Base-by-base conservation (phyloP, 1,140 invertebrate genomes). In the Brachystomella parvula region DNA sequence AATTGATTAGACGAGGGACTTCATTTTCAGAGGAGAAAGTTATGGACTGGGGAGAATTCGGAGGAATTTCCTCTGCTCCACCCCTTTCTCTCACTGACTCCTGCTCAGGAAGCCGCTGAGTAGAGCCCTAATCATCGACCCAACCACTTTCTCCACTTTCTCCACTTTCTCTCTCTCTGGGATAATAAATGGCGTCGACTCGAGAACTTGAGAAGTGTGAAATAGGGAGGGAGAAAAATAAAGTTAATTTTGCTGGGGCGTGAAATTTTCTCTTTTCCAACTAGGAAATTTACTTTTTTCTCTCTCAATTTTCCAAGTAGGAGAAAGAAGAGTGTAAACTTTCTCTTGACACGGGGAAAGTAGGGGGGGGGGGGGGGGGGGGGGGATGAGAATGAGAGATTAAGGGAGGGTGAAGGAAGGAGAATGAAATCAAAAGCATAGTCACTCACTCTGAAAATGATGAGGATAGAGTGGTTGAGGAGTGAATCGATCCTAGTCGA, bases 211-310 rank as follows among this genome's bases (percentile, higher is more conserved):
- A 72, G 69, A 63, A 72, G 70, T 72, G 70, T 72, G 70, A 72
- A 72, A 72, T 72, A 59, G 70, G 65, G 69, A 61, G 47, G 9
- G 3, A 53, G n/a, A n/a, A 66, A 59, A 68, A 67, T 65, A 65
- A 65, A 70, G 69, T 59, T 72, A 69, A 72, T 72, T 71, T 72
- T 72, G 62, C 63, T 71, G 61, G 64, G 64, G 67, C 71, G 71
- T 72, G 71, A 69, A 72, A 72, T 72, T 72, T 71, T n/a, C n/a
- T n/a, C n/a, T n/a, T n/a, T n/a, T n/a, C n/a, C n/a, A n/a, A n/a
- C n/a, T n/a, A n/a, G n/a, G n/a, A n/a, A n/a, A n/a, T n/a, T n/a
- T n/a, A n/a, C n/a, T n/a, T n/a, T n/a, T n/a, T n/a, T n/a, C n/a
- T n/a, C n/a, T n/a, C n/a, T n/a, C n/a, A n/a, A n/a, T n/a, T n/a